A percentile compares a stretch with the other conserved stretches of the same genome.
These are phyloP conservation scores for Clistopyga incitator DNA, from an alignment of 2,888 invertebrate genomes.

Conservation along the genomic window DNA sequence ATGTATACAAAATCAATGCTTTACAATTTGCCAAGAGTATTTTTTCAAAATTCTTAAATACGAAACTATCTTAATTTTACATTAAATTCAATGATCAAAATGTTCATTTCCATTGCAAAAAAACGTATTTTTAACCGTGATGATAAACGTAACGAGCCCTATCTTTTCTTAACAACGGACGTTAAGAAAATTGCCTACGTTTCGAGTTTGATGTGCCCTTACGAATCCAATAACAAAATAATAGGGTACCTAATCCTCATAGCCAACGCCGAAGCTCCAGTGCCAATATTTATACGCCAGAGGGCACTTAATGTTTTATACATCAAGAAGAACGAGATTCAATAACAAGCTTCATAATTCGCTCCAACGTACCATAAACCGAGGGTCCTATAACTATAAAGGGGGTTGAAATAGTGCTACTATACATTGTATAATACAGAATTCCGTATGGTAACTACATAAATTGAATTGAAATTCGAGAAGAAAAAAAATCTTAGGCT, in stretches of 20 bases:
- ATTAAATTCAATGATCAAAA: too few species aligned
- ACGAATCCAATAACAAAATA: constrained; percentile 7
- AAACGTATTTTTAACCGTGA: background rate
- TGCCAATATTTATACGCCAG: constrained; percentile 11
- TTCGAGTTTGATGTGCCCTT: background rate
- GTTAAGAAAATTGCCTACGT: background rate
- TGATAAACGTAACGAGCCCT: constrained; percentile 1
- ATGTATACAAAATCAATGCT: too few species aligned
- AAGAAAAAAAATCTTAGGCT: constrained; percentile 28
- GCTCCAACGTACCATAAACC: constrained; percentile 54
- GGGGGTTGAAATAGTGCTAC: constrained; percentile 45
- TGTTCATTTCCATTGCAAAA: too few species aligned
- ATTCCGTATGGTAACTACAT: constrained; percentile 41
- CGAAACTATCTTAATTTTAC: too few species aligned
- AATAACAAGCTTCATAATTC: constrained; percentile 60
- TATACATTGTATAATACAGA: constrained; percentile 29
- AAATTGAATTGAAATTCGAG: constrained; percentile 53
- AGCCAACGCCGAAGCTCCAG: background rate
- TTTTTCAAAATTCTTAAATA: too few species aligned
- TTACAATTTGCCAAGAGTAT: too few species aligned
- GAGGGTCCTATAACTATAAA: constrained; percentile 45
- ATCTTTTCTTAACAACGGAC: background rate
- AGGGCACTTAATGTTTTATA: constrained; percentile 40
- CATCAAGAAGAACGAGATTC: constrained; percentile 48
- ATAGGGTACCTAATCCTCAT: background rate